Evolutionary conservation across 2,113 vertebrate species (phyloP), one percentile per base, ranked within the genome.

Genomic region (Ceyx melanurus): DNA sequence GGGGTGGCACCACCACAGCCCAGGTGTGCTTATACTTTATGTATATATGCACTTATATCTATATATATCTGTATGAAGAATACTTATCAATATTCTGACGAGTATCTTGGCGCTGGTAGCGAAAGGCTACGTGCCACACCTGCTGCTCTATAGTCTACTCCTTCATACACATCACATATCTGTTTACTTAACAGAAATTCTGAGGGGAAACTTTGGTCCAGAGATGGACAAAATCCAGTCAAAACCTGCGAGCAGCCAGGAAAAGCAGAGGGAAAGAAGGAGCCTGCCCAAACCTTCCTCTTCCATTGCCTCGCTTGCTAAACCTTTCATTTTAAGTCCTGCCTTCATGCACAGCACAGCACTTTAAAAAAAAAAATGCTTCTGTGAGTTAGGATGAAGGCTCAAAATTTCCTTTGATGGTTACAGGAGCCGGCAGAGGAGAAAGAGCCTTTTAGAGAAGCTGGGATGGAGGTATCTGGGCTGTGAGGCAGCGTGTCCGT

Each of bases 401-500:
- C 60, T 92, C 35, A 64, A 8, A 64, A 74, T 81, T 77, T 79
- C 60, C 16, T 91, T 89, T 96, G 91, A 91, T 65, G 75, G 43
- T 91, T 92, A 89, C 87, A 88, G 60, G 57, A 91, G 37, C 64
- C 73, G 84, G 46, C 74, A 92, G 96, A 71, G 68, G 89, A 87
- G 81, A 53, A 76, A 86, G 79, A 61, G 29, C 53, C 53, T 61
- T 85, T 64, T 21, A 71, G 43, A 66, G 42, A 79, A 87, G 48
- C 26, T 0, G 0, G 76, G 71, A 15, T 6, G 12, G 65, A 60
- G 67, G 56, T 66, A 26, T 81, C 64, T 88, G 89, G 65, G 79
- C 65, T 79, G 90, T 4, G 14, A 82, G 58, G 45, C n/a, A 92
- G 28, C 0, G 1, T 56, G 77, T 62, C 68, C 0, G 0, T 40